phyloP scores from a whole-genome alignment of 2,888 invertebrate genomes.

The Protophormia terraenovae region DNA sequence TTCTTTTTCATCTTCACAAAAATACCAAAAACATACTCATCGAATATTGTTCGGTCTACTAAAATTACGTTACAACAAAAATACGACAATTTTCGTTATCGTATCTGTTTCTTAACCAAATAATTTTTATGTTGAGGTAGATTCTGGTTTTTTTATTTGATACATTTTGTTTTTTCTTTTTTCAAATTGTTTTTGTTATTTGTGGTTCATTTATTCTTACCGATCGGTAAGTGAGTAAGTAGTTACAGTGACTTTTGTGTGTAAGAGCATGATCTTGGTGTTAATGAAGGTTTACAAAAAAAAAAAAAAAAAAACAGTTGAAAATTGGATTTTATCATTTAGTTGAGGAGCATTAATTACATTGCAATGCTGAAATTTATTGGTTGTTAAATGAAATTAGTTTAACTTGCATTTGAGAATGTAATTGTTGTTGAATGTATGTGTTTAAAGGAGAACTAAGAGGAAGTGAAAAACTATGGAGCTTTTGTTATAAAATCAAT shows the following conservation, averaged over 20 bases:
- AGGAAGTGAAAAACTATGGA: not conserved
- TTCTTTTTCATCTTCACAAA: not conserved
- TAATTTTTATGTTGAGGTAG: slow-evolving; percentile 68
- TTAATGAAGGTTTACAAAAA: slow-evolving; percentile 62
- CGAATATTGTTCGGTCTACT: slow-evolving; percentile 22
- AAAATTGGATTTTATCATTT: slow-evolving; percentile 37
- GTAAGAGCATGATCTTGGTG: slow-evolving; percentile 27
- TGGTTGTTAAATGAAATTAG: slow-evolving; percentile 51
- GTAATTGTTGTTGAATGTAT: not conserved
- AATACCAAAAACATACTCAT: not conserved
- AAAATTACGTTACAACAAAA: slow-evolving; percentile 2
- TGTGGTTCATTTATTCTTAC: not conserved
- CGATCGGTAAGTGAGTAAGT: not conserved
- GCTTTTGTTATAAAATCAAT: too few species aligned
- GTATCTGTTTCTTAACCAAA: slow-evolving; percentile 56
- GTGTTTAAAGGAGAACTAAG: not conserved
- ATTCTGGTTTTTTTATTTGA: slow-evolving; percentile 51
- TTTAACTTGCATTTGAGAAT: slow-evolving; percentile 14
- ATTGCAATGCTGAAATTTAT: slow-evolving; percentile 59
- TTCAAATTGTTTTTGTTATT: too few species aligned
- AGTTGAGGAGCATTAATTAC: slow-evolving; percentile 37
- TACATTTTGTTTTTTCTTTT: not conserved
- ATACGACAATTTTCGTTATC: slow-evolving; percentile 3
- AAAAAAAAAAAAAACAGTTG: too few species aligned
- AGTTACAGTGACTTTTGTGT: not conserved